Evolutionary conservation across 2,888 invertebrate genomes (phyloP), one percentile per base, ranked within the genome.

Genomic region (Drosophila macrospina): DNA sequence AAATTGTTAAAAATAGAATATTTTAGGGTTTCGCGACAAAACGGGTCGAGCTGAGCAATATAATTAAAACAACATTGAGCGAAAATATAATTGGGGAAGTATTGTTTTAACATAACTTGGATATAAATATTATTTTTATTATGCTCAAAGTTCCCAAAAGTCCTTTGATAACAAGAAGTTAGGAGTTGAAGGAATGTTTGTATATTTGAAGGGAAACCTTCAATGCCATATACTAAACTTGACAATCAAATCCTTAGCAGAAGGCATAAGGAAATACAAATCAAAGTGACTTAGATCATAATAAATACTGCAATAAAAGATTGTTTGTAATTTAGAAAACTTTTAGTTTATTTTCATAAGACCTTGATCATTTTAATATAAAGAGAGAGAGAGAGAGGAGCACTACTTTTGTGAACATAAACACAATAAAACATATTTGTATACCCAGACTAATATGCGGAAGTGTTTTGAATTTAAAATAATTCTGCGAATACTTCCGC

Each of bases 1-100:
- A 55, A 54, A 55, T 42, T 30, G 44, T 16, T 69, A 61, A 24
- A 68, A 70, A 70, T 69, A 69, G 69, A 69, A 16, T 39, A 45
- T 56, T 69, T 69, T 63, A 52, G 69, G 69, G 69, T 62, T 68
- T 52, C 47, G 32, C 36, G 4, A 10, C 15, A 37, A 68, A 62
- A 66, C 55, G 52, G 67, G 39, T 48, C 54, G 54, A 26, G 44
- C 41, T 55, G 48, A 41, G n/a, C 37, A 30, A n/a, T 44, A 42
- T 20, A 32, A 39, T 51, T 36, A 51, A 51, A 37, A n/a, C 30
- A 52, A 30, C 13, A 7, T 39, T 26, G 26, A 39, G 11, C 15
- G 24, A 39, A 52, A 28, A 52, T 28, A 11, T 41, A 52, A 26
- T 28, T 28, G 37, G 16, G 45, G 30, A 30, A 47, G 16, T 10